Conservation (phyloP, 2,888 invertebrate genomes). For the Euplexia lucipara region DNA sequence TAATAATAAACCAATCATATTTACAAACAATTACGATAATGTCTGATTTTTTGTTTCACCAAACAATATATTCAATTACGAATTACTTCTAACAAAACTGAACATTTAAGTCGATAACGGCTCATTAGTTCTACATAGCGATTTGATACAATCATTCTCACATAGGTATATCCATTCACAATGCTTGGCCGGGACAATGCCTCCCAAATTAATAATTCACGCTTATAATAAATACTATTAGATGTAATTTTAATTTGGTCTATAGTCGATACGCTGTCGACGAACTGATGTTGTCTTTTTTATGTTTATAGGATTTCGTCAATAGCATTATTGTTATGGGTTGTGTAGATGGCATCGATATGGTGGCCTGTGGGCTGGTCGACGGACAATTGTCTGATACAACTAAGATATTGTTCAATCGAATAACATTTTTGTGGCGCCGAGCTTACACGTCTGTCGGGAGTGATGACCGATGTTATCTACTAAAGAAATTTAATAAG, state of each 20-base stretch:
- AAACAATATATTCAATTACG: slow-evolving; percentile 65
- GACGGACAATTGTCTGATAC: slow-evolving; percentile 71
- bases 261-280: slow-evolving; percentile 79
- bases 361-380: slow-evolving; percentile 48
- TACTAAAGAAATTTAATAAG: slow-evolving; percentile 74
- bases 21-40: not conserved
- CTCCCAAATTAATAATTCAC: slow-evolving; percentile 88
- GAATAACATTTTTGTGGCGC: slow-evolving; percentile 71
- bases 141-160: slow-evolving; percentile 69
- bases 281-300: slow-evolving; percentile 68
- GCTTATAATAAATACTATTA: slow-evolving; percentile 83
- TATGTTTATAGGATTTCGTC: slow-evolving; percentile 81
- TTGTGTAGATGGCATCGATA: slow-evolving; percentile 78
- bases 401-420: slow-evolving; percentile 77
- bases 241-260: slow-evolving; percentile 85
- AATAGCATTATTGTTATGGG: slow-evolving; percentile 78
- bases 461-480: slow-evolving; percentile 73
- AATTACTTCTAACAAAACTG: slow-evolving; percentile 59
- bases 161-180: slow-evolving; percentile 64
- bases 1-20: slow-evolving; percentile 25
- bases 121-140: slow-evolving; percentile 66
- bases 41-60: slow-evolving; percentile 21
- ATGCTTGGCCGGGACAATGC: slow-evolving; percentile 79
- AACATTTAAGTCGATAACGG: slow-evolving; percentile 59
- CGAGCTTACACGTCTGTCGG: slow-evolving; percentile 54